These are phyloP conservation scores for Hirundo rustica DNA, from an alignment of 2,797 vertebrate species.

Conservation along the genomic window DNA sequence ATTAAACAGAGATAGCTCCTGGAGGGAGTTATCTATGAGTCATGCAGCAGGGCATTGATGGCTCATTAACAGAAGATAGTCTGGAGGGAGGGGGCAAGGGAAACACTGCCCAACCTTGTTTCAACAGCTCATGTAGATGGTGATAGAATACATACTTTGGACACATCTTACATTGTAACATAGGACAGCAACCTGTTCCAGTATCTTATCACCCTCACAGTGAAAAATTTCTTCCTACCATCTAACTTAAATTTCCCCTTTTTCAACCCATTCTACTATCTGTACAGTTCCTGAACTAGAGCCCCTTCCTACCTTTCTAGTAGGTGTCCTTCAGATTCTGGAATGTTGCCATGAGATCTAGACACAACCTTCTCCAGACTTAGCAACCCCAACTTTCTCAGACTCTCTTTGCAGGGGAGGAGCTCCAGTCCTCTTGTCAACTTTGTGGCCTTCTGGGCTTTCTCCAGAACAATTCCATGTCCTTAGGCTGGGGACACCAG, in stretches of 20 bases:
- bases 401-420: accelerated
- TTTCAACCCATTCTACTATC: neutral
- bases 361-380: neutral
- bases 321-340: neutral
- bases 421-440: neutral
- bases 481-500: neutral
- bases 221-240: neutral
- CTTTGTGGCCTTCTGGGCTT: neutral
- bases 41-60: no score
- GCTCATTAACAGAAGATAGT: no score
- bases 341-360: neutral
- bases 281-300: neutral
- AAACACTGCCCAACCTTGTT: no score
- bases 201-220: neutral
- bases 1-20: no score
- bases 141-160: no score
- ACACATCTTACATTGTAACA: no score
- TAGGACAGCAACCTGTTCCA: neutral
- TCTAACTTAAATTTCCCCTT: neutral
- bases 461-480: neutral
- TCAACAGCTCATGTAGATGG: no score
- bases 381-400: neutral
- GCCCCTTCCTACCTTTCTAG: neutral
- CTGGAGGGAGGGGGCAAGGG: no score
- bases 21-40: no score